phyloP scores from a whole-genome alignment of 2,888 invertebrate species.

The Epistrophe eligans region DNA sequence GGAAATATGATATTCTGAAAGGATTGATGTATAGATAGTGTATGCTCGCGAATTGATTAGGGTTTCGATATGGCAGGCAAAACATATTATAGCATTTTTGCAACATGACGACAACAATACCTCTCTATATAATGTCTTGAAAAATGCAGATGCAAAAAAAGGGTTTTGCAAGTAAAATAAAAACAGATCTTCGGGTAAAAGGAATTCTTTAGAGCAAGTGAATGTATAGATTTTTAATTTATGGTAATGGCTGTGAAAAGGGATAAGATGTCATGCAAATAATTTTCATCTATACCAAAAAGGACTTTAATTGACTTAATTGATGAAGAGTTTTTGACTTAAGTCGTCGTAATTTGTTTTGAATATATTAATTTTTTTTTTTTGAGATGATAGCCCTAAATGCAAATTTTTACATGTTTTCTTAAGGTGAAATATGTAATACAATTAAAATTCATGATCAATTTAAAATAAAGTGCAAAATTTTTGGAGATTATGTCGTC shows the following conservation, averaged over 20 bases:
- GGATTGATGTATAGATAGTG: slow-evolving; percentile 27
- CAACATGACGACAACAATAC: slow-evolving; percentile 28
- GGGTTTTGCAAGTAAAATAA: slow-evolving; percentile 7
- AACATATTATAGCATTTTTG: slow-evolving; percentile 43
- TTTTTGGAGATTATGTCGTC: too few relatives aligned
- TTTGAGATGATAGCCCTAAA: background rate
- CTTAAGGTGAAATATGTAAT: background rate
- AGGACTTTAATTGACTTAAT: background rate
- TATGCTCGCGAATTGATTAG: slow-evolving; percentile 47
- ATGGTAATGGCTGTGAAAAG: background rate
- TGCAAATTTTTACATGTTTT: slow-evolving; percentile 29
- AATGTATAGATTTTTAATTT: background rate
- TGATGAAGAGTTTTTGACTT: slow-evolving; percentile 24
- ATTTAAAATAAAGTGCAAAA: background rate
- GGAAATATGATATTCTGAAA: slow-evolving; percentile 65
- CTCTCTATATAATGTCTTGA: background rate
- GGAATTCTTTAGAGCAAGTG: background rate
- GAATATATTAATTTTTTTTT: background rate
- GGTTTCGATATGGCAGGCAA: slow-evolving; percentile 16
- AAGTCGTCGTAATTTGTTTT: slow-evolving; percentile 2
- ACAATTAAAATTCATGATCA: slow-evolving; percentile 19
- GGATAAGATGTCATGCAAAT: background rate
- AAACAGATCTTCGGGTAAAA: background rate
- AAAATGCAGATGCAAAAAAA: slow-evolving; percentile 64
- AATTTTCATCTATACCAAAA: background rate